A percentile compares a stretch with the other conserved stretches of the same genome.
These are phyloP conservation scores for Callaeas wilsoni DNA, from an alignment of 2,113 vertebrate genomes.

Conservation along the genomic window DNA sequence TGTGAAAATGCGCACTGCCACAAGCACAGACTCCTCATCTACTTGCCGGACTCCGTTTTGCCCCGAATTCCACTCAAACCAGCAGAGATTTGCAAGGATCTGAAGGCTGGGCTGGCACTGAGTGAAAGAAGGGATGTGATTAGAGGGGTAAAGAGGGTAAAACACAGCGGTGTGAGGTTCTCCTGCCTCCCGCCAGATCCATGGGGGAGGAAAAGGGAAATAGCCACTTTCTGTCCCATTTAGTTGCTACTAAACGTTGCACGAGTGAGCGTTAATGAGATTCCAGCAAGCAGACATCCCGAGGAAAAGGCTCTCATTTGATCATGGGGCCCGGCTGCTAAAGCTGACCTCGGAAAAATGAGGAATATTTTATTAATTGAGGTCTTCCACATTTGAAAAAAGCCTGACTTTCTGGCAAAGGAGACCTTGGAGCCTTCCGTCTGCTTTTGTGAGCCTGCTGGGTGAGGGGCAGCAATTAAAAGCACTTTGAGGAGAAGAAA, in stretches of 20 bases:
- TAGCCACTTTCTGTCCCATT: not conserved
- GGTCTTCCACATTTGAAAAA: not conserved
- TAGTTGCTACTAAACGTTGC: not conserved
- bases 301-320: not conserved
- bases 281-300: not conserved
- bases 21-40: not conserved
- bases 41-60: not conserved
- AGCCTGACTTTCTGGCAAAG: not conserved
- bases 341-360: slow-evolving; percentile 3
- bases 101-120: not conserved
- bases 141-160: not conserved
- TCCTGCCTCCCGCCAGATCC: not conserved
- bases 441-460: not conserved
- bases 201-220: not conserved
- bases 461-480: slow-evolving; percentile 39
- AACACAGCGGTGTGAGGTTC: not conserved
- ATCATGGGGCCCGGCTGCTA: not conserved
- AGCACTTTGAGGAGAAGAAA: not conserved
- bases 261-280: not conserved
- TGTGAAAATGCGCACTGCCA: not conserved
- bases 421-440: slow-evolving; percentile 14
- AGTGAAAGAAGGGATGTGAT: not conserved
- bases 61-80: not conserved
- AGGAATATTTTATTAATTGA: slow-evolving; percentile 53
- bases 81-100: not conserved